Base-by-base conservation (phyloP, 2,888 invertebrate species). In the Melinaea marsaeus region DNA sequence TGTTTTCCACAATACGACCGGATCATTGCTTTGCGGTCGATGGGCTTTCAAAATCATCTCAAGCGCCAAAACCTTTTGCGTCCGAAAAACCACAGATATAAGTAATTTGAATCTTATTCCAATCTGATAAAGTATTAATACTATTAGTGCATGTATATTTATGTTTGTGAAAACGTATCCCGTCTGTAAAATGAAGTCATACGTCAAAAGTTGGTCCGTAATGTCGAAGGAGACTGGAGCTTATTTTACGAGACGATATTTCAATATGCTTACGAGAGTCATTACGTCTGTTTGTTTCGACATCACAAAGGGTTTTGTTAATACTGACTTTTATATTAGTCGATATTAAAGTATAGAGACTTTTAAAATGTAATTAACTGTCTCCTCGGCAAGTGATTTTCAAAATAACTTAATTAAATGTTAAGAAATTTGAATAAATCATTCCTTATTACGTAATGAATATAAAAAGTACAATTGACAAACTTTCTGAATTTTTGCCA, bases 201-300 rank as follows among this genome's bases (percentile, higher is more conserved):
- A 83, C 81, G 80, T 90, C 89, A 85, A 71, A 71, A 69, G 82
- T 82, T 79, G 79, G 81, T 85, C 83, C 83, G 86, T 88, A 85
- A 84, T 80, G 75, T 80, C 73, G 82, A 81, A 79, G 81, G 79
- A 84, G 79, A 77, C 74, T 74, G 78, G 76, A 80, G 76, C 75
- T 86, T 85, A 85, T 63, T 90, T 90, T 90, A 90, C 76, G 88
- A 82, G 81, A 81, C 82, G 77, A 90, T 90, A 90, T 88, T 89
- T 90, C 89, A 90, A 88, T 90, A 88, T 89, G 79, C 87, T 89
- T 90, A 90, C 84, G 88, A 90, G 90, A 81, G 72, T 73, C 74
- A 76, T 75, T 68, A 70, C 78, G 74, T 74, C 78, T 79, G 75
- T 78, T 78, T 78, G 77, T 70, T 72, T 75, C 76, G 76, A 75